Percentiles rank a stretch among this genome's conserved stretches.
Conservation (phyloP, 2,888 invertebrate genomes). For the Eubasilissa splendida region DNA sequence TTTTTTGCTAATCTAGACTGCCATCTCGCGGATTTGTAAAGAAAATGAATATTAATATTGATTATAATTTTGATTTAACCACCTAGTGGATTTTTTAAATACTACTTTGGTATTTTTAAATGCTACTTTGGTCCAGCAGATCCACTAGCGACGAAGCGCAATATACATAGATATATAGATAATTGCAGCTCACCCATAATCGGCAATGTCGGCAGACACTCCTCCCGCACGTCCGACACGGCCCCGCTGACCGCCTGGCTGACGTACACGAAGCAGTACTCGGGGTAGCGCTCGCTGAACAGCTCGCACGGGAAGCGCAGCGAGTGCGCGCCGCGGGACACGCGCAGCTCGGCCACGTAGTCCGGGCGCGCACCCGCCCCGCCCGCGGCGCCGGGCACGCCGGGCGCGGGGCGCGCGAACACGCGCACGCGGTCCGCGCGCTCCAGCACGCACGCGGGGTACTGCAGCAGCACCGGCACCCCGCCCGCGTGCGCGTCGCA, state of each 20-base stretch:
- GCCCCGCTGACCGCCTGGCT: slow-evolving; percentile 89
- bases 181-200: slow-evolving; percentile 77
- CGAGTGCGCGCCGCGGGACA: slow-evolving; percentile 82
- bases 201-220: slow-evolving; percentile 88
- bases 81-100: no score
- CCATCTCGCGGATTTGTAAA: no score
- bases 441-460: slow-evolving; percentile 86
- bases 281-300: slow-evolving; percentile 87
- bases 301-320: slow-evolving; percentile 84
- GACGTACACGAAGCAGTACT: slow-evolving; percentile 92
- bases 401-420: slow-evolving; percentile 81
- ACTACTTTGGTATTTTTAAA: no score
- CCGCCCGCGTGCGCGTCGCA: slow-evolving; percentile 82
- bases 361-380: slow-evolving; percentile 64
- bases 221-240: slow-evolving; percentile 87
- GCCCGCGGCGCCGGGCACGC: slow-evolving; percentile 77
- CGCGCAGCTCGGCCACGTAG: slow-evolving; percentile 78
- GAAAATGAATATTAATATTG: no score
- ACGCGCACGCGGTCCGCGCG: slow-evolving; percentile 85
- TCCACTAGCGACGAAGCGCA: no score
- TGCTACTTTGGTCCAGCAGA: no score
- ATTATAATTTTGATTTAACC: no score
- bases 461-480: slow-evolving; percentile 86
- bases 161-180: not conserved
- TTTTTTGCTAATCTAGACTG: no score